Evolutionary conservation across 2,888 invertebrate species (phyloP), one percentile per base, ranked within the genome.

Genomic region (Hemicrepidius hirtus): DNA sequence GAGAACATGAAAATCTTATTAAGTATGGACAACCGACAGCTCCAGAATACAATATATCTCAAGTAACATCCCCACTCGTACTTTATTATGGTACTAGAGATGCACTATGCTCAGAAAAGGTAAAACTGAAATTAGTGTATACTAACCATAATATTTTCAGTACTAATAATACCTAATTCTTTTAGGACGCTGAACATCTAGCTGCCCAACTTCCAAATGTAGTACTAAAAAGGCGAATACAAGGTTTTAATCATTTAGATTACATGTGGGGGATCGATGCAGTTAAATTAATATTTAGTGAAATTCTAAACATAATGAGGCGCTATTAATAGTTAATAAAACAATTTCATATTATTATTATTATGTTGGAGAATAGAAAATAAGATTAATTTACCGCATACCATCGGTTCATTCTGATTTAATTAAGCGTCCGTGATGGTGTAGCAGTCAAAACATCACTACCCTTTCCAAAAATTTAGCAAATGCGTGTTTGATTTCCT

Each of bases 61-160:
- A 86, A 40, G 86, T 90, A 13, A 85, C 77, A 9, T 84, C 87
- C 1, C 90, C 90, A 0, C 82, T 89, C 6, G 88, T 87, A 73
- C 82, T 90, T 0, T 88, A 89, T 77, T 90, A 89, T 75, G 84
- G 87, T 5, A 87, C 88, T 21, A 87, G 89, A 32, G 90, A 90
- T 77, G 87, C 87, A 87, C 76, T 90, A 0, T 16, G 6, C 3
- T 3, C 13, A 2, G 13, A n/a, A n/a, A 44, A n/a, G 5, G 41
- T 44, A 44, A 44, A n/a, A 35, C 10, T 35, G 5, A 10, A 7
- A 10, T 35, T n/a, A 40, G n/a, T 3, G n/a, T n/a, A n/a, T n/a
- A n/a, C n/a, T n/a, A n/a, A n/a, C n/a, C n/a, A n/a, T n/a, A n/a
- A n/a, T n/a, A n/a, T 12, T 37, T 37, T 2, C 37, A 37, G n/a